These are phyloP conservation scores for Stichopus chloronotus DNA, from an alignment of 35 echinoderm and acorn worm species.

Conservation along the genomic window DNA sequence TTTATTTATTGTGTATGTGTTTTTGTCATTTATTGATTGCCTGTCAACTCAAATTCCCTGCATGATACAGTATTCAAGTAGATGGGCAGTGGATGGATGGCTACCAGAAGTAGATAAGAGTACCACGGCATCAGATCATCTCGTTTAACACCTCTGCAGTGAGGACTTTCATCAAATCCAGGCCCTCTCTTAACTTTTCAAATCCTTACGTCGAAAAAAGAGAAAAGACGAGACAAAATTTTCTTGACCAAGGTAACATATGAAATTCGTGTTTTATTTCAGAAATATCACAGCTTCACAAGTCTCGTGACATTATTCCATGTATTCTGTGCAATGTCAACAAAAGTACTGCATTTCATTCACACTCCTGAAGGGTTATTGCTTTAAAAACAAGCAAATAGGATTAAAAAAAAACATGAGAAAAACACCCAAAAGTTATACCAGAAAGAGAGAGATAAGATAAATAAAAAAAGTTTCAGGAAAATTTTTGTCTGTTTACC, in stretches of 20 bases:
- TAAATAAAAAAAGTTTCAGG: conserved; percentile 3
- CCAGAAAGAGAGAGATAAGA: background rate
- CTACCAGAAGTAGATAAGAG: no score
- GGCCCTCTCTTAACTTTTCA: no score
- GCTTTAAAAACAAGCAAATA: background rate
- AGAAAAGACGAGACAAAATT: background rate
- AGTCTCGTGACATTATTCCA: background rate
- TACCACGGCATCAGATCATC: no score
- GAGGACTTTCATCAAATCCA: no score
- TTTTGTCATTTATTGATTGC: no score
- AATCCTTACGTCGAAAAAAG: background rate
- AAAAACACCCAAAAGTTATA: background rate
- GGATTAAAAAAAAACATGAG: background rate
- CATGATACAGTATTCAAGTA: no score
- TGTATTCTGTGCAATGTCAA: background rate
- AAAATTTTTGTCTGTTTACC: background rate
- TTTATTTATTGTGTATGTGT: no score
- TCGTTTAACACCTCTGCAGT: no score
- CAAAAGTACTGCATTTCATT: conserved; percentile 1
- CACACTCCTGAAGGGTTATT: background rate
- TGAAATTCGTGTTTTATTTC: conserved; percentile 1
- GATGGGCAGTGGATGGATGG: no score
- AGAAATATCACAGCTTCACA: conserved; percentile 15
- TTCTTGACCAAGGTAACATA: conserved; percentile 11
- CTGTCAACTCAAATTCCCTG: no score